These are phyloP conservation scores for Odiellus spinosus DNA, from an alignment of 2,888 invertebrate genomes.

Conservation along the genomic window DNA sequence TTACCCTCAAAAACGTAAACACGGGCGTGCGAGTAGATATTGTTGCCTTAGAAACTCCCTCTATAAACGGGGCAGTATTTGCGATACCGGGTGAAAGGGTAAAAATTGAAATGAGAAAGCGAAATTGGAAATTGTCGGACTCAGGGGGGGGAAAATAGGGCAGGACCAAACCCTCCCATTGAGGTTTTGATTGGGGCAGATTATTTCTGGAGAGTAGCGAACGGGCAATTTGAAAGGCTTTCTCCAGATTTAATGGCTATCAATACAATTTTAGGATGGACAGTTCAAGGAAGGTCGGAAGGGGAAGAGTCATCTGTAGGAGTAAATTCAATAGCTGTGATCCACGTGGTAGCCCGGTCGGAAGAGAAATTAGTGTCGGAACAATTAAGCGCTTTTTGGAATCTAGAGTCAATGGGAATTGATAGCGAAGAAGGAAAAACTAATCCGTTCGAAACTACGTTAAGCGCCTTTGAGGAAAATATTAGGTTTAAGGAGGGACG, in stretches of 20 bases:
- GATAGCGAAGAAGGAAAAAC: too few relatives aligned
- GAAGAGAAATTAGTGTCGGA: neutral
- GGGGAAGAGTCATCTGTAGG: too few relatives aligned
- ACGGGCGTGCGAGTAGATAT: too few relatives aligned
- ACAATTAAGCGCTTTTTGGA: conserved; percentile 1
- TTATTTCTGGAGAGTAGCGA: conserved; percentile 1
- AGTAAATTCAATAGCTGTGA: neutral
- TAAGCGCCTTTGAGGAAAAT: too few relatives aligned
- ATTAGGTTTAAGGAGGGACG: too few relatives aligned
- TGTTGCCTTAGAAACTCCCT: too few relatives aligned
- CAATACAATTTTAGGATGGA: neutral
- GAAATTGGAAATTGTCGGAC: neutral
- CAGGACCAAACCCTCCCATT: neutral
- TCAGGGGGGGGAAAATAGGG: neutral
- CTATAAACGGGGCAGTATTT: too few relatives aligned
- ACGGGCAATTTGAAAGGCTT: neutral
- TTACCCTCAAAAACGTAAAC: too few relatives aligned
- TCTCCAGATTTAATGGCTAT: neutral
- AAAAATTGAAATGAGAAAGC: neutral
- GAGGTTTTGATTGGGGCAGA: neutral
- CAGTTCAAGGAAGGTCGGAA: neutral
- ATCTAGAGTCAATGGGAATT: neutral
- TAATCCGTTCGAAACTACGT: neutral
- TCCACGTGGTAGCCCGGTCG: too few relatives aligned
- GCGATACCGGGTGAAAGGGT: too few relatives aligned